Percentiles rank a stretch among this genome's conserved stretches.
Evolutionary conservation across 2,888 invertebrate species (phyloP).

Genomic region (Plebejus anna): DNA sequence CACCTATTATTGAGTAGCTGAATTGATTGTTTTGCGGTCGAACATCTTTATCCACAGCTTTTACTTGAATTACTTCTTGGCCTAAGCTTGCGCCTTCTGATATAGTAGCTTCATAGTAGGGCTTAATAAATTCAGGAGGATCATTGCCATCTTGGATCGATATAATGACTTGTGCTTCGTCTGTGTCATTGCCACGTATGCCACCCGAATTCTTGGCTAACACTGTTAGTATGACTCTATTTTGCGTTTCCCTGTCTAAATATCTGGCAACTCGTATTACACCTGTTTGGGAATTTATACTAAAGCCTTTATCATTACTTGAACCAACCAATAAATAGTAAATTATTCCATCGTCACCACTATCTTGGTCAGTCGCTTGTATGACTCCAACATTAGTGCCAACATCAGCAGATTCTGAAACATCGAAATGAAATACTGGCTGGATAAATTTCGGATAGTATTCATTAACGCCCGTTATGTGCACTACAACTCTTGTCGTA

Average conservation of each 20-base stretch:
- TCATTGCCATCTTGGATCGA: constrained; percentile 98
- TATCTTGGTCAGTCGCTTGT: constrained; percentile 93
- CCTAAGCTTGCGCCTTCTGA: constrained; percentile 90
- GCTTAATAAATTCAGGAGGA: constrained; percentile 94
- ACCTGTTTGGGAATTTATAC: constrained; percentile 90
- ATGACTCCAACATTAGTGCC: constrained; percentile 92
- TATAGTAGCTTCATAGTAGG: constrained; percentile 87
- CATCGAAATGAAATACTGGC: constrained; percentile 94
- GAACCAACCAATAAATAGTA: constrained; percentile 96
- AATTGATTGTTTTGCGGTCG: constrained; percentile 95
- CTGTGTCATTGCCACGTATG: constrained; percentile 96
- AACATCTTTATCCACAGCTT: constrained; percentile 95
- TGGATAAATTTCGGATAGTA: constrained; percentile 93
- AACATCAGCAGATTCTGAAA: constrained; percentile 93
- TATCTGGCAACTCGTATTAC: constrained; percentile 90
- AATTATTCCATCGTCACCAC: constrained; percentile 91
- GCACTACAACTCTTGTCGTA: constrained; percentile 84
- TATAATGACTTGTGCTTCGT: constrained; percentile 95
- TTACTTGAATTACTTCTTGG: constrained; percentile 86
- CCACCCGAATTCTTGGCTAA: constrained; percentile 97
- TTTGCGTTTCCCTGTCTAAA: constrained; percentile 92
- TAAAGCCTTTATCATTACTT: constrained; percentile 94
- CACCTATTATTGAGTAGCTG: constrained; percentile 92
- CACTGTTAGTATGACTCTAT: constrained; percentile 92
- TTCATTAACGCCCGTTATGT: constrained; percentile 92